Percentiles rank a stretch among this genome's conserved stretches.
These are phyloP conservation scores for Channa maculata DNA, from an alignment of 2,113 vertebrate genomes.

Conservation along the genomic window DNA sequence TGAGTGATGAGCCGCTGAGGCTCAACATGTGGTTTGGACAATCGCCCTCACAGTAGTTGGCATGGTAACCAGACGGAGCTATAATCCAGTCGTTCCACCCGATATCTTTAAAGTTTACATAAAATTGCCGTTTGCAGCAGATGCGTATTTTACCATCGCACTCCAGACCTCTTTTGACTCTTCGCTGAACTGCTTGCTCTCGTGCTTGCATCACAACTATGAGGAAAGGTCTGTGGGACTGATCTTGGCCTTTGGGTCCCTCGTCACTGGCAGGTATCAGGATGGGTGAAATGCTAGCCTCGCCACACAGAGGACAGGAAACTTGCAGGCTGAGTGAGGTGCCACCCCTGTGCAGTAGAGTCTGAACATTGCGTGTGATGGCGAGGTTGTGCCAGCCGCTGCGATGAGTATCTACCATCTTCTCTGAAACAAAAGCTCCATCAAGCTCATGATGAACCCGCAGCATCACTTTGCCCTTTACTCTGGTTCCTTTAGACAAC, in stretches of 20 bases:
- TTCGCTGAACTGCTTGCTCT: constrained; percentile 85
- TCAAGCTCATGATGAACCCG: constrained; percentile 61
- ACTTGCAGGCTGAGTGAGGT: constrained; percentile 85
- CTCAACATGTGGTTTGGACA: constrained; percentile 93
- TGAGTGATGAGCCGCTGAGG: constrained; percentile 89
- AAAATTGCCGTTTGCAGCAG: constrained; percentile 97
- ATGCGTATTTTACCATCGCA: constrained; percentile 92
- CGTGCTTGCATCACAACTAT: constrained; percentile 88
- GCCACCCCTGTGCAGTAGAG: constrained; percentile 84
- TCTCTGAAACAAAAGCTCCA: constrained; percentile 86
- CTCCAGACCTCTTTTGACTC: constrained; percentile 90
- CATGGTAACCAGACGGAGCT: constrained; percentile 94
- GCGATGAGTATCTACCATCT: constrained; percentile 90
- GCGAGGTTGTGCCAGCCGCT: constrained; percentile 94
- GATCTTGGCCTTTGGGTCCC: constrained; percentile 79
- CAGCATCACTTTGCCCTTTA: constrained; percentile 90
- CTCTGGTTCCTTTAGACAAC: constrained; percentile 87
- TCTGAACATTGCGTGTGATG: constrained; percentile 86
- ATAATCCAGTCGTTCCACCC: constrained; percentile 99
- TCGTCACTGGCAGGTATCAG: constrained; percentile 76
- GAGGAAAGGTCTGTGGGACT: constrained; percentile 93
- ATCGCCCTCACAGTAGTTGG: constrained; percentile 98
- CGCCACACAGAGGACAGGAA: constrained; percentile 89
- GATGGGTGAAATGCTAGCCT: constrained; percentile 86
- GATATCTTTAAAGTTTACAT: constrained; percentile 97